A percentile compares a stretch with the other conserved stretches of the same genome.
Conservation (phyloP, 2,113 vertebrate species). For the Micronisus gabar region DNA sequence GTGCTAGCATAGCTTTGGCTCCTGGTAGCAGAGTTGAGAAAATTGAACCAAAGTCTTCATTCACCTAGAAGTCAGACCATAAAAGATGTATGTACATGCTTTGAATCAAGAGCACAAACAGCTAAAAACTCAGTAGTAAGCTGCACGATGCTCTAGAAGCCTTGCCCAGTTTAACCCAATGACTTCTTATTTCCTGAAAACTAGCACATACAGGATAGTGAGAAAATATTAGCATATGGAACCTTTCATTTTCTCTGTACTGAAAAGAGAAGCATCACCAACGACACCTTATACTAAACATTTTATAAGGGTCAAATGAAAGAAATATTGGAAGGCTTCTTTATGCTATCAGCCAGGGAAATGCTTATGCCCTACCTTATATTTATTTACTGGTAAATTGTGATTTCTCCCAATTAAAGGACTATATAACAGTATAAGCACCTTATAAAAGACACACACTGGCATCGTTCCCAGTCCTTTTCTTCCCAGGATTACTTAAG, state of each 20-base stretch:
- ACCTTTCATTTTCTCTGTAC: background rate
- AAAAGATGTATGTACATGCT: background rate
- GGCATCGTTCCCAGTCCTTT: background rate
- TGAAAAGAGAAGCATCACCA: background rate
- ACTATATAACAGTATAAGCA: background rate
- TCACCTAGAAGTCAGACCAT: constrained; percentile 79
- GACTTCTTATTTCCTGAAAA: background rate
- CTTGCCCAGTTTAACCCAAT: background rate
- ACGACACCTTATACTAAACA: background rate
- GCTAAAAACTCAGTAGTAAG: background rate
- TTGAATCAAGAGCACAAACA: background rate
- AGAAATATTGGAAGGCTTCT: background rate
- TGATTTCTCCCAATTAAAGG: background rate
- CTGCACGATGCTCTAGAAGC: rapidly evolving
- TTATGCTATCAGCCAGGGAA: background rate
- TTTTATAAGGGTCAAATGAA: background rate
- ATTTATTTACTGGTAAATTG: background rate
- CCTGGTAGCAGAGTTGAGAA: constrained; percentile 92
- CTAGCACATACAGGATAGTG: background rate
- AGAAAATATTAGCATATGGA: background rate
- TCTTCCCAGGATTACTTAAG: background rate
- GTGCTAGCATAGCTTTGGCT: constrained; percentile 82
- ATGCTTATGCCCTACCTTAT: background rate
- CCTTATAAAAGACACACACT: background rate
- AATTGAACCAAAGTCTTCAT: constrained; percentile 93